These are phyloP conservation scores for Triops longicaudatus DNA, from an alignment of 1,140 invertebrate genomes.

Conservation along the genomic window DNA sequence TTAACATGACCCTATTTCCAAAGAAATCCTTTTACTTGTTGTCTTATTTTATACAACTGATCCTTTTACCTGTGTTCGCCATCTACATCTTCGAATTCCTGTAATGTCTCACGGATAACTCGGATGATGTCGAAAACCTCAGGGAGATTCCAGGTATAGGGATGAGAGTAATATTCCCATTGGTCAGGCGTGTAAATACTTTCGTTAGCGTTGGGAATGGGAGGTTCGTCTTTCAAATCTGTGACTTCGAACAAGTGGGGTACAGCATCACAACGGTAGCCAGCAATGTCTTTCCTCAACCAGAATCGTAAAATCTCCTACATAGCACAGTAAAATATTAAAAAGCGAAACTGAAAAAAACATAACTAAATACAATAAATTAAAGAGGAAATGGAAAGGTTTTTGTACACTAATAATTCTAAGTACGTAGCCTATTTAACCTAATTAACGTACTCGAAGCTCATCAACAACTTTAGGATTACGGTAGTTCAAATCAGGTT, in stretches of 20 bases:
- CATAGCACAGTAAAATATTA: not conserved
- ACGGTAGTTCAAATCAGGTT: constrained; percentile 58
- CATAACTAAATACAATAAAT: no score
- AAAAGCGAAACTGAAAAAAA: no score
- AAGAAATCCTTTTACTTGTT: not conserved
- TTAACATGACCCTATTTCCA: constrained; percentile 37
- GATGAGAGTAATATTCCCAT: constrained; percentile 40
- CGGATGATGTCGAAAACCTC: constrained; percentile 47
- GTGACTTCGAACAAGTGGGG: constrained; percentile 48
- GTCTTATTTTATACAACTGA: not conserved
- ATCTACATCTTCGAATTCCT: constrained; percentile 49
- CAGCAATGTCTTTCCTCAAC: constrained; percentile 65
- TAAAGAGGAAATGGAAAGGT: no score
- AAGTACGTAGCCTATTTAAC: not conserved
- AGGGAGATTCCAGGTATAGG: constrained; percentile 51
- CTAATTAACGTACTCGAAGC: constrained; percentile 40
- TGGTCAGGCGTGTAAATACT: constrained; percentile 41
- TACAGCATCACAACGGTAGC: constrained; percentile 61
- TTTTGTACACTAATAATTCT: no score
- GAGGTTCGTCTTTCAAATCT: constrained; percentile 48
- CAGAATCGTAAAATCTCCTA: constrained; percentile 62
- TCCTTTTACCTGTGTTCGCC: constrained; percentile 28
- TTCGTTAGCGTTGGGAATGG: constrained; percentile 31
- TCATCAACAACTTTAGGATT: constrained; percentile 48
- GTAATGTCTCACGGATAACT: constrained; percentile 46